Percentiles rank a stretch among this genome's conserved stretches.
phyloP scores from a whole-genome alignment of 2,888 invertebrate species.

The Lithophane ornitopus region DNA sequence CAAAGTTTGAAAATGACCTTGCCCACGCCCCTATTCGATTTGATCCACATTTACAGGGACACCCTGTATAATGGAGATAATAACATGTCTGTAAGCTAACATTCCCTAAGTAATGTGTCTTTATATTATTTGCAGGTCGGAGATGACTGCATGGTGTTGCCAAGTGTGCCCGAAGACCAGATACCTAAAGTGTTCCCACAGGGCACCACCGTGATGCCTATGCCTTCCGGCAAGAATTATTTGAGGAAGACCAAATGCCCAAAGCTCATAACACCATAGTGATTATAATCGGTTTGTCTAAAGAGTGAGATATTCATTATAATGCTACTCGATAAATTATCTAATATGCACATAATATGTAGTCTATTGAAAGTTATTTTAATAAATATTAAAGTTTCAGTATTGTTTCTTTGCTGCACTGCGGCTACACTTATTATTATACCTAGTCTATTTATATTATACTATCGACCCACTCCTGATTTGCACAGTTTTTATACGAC shows the following conservation, averaged over 20 bases:
- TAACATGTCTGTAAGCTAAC: background rate
- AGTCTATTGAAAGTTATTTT: conserved; percentile 49
- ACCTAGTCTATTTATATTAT: background rate
- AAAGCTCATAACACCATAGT: conserved; percentile 59
- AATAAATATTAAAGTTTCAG: conserved; percentile 39
- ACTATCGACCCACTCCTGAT: too few relatives aligned
- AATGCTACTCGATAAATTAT: conserved; percentile 34
- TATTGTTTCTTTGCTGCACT: background rate
- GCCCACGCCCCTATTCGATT: too few relatives aligned
- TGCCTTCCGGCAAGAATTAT: conserved; percentile 97
- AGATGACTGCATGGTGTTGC: conserved; percentile 97
- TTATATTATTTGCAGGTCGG: conserved; percentile 91
- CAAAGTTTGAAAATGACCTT: too few relatives aligned
- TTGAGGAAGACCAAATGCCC: conserved; percentile 93
- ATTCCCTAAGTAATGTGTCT: background rate
- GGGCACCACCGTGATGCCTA: conserved; percentile 91
- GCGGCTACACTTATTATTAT: background rate
- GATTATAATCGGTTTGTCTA: conserved; percentile 16
- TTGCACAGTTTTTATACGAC: too few relatives aligned
- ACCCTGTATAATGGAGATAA: background rate
- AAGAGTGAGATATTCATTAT: conserved; percentile 25
- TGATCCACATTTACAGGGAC: too few relatives aligned
- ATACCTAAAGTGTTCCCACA: conserved; percentile 93
- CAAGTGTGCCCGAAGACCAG: conserved; percentile 94
- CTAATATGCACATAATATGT: conserved; percentile 40